Evolutionary conservation across 2,888 invertebrate species (phyloP).

Genomic region (Polietes domitor): DNA sequence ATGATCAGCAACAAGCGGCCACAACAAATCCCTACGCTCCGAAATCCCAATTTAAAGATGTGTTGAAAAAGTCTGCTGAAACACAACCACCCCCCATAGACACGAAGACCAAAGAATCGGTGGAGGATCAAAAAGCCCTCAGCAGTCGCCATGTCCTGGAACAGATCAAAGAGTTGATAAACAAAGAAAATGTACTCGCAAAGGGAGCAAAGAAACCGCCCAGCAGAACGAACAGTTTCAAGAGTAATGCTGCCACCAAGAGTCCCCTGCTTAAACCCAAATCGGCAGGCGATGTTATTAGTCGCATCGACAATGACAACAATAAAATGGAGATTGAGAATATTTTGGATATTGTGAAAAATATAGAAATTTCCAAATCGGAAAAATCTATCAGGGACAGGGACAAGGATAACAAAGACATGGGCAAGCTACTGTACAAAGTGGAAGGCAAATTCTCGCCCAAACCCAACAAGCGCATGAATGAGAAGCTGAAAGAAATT

Average conservation of each 20-base stretch:
- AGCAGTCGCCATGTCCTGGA: slow-evolving; percentile 40
- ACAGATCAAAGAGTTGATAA: slow-evolving; percentile 55
- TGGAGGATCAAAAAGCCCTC: slow-evolving; percentile 44
- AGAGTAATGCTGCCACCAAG: slow-evolving; percentile 67
- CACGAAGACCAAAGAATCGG: slow-evolving; percentile 43
- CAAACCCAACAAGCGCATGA: slow-evolving; percentile 71
- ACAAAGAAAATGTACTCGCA: slow-evolving; percentile 45
- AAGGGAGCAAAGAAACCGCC: slow-evolving; percentile 60
- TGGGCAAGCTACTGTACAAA: slow-evolving; percentile 75
- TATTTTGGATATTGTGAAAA: slow-evolving; percentile 74
- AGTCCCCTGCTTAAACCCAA: slow-evolving; percentile 62
- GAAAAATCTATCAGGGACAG: slow-evolving; percentile 32
- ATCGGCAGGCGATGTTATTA: slow-evolving; percentile 40
- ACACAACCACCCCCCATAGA: too few species aligned
- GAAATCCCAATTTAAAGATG: slow-evolving; percentile 61
- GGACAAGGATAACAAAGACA: slow-evolving; percentile 68
- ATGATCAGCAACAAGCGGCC: slow-evolving; percentile 41
- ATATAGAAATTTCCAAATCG: slow-evolving; percentile 69
- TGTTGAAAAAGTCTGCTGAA: too few species aligned
- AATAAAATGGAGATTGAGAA: slow-evolving; percentile 76
- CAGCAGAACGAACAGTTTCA: slow-evolving; percentile 72
- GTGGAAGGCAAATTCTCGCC: slow-evolving; percentile 71
- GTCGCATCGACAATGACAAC: slow-evolving; percentile 65
- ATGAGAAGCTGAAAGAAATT: slow-evolving; percentile 78
- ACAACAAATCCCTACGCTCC: slow-evolving; percentile 45